A percentile compares a stretch with the other conserved stretches of the same genome.
These are phyloP conservation scores for Mesoclemmys tuberculata DNA, from an alignment of 2,113 vertebrate genomes.

Conservation along the genomic window DNA sequence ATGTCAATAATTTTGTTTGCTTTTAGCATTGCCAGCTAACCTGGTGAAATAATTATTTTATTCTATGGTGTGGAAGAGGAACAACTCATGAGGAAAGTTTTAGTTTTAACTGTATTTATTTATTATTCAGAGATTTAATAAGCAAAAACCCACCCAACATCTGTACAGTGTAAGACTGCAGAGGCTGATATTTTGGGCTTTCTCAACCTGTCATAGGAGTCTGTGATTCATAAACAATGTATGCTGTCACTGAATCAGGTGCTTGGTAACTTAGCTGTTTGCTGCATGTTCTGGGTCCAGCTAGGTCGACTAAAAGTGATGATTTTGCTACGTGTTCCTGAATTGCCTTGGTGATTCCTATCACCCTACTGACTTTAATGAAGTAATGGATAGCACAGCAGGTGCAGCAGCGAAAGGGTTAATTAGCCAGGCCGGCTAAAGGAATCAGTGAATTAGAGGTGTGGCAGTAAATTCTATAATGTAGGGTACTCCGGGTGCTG, in stretches of 20 bases:
- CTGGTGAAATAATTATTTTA: background rate
- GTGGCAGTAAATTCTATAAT: background rate
- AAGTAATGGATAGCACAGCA: background rate
- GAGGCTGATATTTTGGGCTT: background rate
- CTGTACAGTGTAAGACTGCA: background rate
- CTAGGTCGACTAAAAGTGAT: background rate
- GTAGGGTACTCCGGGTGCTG: background rate
- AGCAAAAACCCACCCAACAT: background rate
- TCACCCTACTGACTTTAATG: background rate
- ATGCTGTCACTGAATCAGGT: background rate
- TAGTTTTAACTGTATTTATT: too few relatives aligned
- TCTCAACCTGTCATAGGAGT: background rate
- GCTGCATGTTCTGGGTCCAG: background rate
- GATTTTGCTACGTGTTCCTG: background rate
- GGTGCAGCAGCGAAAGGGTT: background rate
- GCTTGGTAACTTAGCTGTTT: background rate
- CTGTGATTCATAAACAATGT: background rate
- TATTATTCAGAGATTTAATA: background rate
- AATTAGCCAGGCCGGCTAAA: background rate
- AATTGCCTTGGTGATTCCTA: background rate
- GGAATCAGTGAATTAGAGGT: background rate
- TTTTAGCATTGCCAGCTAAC: background rate
- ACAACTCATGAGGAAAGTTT: background rate
- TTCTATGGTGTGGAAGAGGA: background rate
- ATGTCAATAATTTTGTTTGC: background rate